Base-by-base conservation (phyloP, 1,140 invertebrate species). In the Platyura marginata region DNA sequence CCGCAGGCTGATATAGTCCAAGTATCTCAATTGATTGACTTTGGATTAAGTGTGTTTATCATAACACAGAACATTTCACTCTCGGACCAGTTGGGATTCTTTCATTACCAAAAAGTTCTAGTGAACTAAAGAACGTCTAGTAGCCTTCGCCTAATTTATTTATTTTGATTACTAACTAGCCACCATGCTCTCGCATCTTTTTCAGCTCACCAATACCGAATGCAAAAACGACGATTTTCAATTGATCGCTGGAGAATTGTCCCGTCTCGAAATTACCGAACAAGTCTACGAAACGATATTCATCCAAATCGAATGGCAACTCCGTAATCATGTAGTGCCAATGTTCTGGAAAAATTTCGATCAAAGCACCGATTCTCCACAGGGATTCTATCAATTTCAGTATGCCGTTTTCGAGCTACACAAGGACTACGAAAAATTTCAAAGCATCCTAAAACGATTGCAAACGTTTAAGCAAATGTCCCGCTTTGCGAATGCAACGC, bases 321-420 rank as follows among this genome's bases (percentile, higher is more conserved):
- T 46, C 13, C 33, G 19, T 3, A 8, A 35, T 32, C 19, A 46
- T 2, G 44, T 59, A 40, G 55, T 52, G 0, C 57, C 56, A 3
- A 51, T 44, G 20, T 59, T 59, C 42, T 59, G 57, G 57, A 49
- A 48, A 41, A 45, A 56, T 34, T 58, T 58, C 21, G 19, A 13
- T 22, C 41, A 46, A 3, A 20, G 40, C 1, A 38, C 45, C 9
- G 42, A 49, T 9, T 4, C 16, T 23, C 13, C 40, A 23, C 15
- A 29, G 6, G 40, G 16, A 8, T 41, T 41, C 40, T 19, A 32
- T 40, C 40, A 32, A 9, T 41, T 40, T 9, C 33, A 41, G 11
- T 5, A 11, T 8, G 20, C 19, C 22, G 21, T 45, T n/a, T 9
- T 13, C 3, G 39, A 42, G n/a, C 21, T 45, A 4, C 35, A 42